phyloP scores from a whole-genome alignment of 2,797 vertebrate species.

The Muraenolepis orangiensis region DNA sequence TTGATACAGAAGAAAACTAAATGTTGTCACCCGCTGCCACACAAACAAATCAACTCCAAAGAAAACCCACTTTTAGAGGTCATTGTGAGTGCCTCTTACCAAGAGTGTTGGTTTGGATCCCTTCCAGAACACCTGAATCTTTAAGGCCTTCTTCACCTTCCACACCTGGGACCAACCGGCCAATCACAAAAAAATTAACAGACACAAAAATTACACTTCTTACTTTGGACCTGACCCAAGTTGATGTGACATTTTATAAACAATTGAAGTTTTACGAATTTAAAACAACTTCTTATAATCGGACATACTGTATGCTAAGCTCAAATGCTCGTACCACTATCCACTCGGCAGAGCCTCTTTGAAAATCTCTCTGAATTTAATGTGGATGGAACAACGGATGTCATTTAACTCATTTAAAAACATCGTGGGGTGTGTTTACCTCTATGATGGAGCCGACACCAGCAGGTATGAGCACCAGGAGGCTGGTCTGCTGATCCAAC shows the following conservation, averaged over 20 bases:
- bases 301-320: background rate
- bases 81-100: conserved; percentile 46
- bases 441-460: conserved; percentile 93
- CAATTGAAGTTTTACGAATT: too few species aligned
- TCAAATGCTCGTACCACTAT: background rate
- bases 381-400: background rate
- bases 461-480: conserved; percentile 92
- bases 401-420: too few species aligned
- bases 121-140: conserved; percentile 88
- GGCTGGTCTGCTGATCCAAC: conserved; percentile 94
- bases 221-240: background rate
- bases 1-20: conserved; percentile 25
- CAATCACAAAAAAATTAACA: background rate
- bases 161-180: conserved; percentile 78
- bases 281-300: background rate
- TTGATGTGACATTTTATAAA: background rate
- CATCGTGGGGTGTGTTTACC: conserved; percentile 66
- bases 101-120: conserved; percentile 77
- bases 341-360: background rate
- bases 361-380: background rate
- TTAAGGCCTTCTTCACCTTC: conserved; percentile 98
- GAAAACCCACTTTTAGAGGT: background rate
- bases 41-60: background rate
- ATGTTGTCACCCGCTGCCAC: background rate
- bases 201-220: background rate